These are phyloP conservation scores for Turnix velox DNA, from an alignment of 2,113 vertebrate species.

Conservation along the genomic window DNA sequence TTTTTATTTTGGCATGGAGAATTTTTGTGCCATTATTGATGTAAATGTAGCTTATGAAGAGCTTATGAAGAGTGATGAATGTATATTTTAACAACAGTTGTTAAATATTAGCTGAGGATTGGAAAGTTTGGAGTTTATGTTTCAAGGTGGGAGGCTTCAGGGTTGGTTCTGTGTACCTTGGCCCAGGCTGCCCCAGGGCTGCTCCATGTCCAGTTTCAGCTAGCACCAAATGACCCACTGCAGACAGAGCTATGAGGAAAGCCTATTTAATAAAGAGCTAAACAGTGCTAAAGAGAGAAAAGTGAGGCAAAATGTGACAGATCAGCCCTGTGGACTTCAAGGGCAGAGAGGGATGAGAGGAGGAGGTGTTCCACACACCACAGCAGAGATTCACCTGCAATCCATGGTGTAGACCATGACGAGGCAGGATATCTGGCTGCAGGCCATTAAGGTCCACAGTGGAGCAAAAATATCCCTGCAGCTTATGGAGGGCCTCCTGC, in stretches of 20 bases:
- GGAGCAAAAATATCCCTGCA: background rate
- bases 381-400: background rate
- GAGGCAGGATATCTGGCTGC: fast-evolving
- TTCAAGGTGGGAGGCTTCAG: background rate
- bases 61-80: background rate
- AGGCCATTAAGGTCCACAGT: background rate
- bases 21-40: background rate
- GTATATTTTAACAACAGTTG: background rate
- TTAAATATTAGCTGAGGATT: background rate
- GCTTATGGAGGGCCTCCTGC: background rate
- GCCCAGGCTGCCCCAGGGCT: fast-evolving
- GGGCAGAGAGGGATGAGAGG: background rate
- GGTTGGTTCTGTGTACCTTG: fast-evolving
- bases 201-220: background rate
- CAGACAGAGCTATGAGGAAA: fast-evolving
- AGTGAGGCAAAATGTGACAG: background rate
- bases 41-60: background rate
- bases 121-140: background rate
- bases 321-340: background rate
- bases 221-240: fast-evolving
- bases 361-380: fast-evolving
- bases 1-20: background rate
- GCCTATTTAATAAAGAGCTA: background rate
- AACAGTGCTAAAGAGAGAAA: background rate
- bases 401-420: fast-evolving